A percentile compares a stretch with the other conserved stretches of the same genome.
Evolutionary conservation across 2,888 invertebrate species (phyloP).

Genomic region (Isoperla grammatica): DNA sequence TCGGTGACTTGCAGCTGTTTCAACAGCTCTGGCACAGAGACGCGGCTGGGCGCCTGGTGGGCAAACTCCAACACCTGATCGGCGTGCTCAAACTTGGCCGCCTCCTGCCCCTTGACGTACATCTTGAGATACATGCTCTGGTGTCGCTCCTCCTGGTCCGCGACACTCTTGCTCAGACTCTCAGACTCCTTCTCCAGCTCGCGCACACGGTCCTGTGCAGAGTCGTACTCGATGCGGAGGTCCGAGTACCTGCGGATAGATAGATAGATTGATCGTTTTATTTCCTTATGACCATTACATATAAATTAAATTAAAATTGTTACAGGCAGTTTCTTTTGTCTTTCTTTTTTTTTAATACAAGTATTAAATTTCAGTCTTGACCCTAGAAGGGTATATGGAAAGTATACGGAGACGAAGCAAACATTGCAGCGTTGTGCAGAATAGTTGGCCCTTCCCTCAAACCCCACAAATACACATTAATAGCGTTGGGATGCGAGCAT

Average conservation of each 20-base stretch:
- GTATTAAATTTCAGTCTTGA: too few relatives aligned
- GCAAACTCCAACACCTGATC: conserved; percentile 55
- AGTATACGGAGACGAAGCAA: too few relatives aligned
- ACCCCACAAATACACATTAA: too few relatives aligned
- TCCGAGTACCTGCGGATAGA: conserved; percentile 78
- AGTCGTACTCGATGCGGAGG: conserved; percentile 47
- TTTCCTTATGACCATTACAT: too few relatives aligned
- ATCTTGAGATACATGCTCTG: conserved; percentile 74
- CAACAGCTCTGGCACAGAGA: conserved; percentile 74
- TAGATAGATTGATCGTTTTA: too few relatives aligned
- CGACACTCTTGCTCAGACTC: conserved; percentile 59
- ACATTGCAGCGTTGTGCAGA: too few relatives aligned
- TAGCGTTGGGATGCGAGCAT: too few relatives aligned
- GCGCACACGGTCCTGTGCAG: conserved; percentile 62
- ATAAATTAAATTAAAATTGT: too few relatives aligned
- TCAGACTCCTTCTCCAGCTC: conserved; percentile 68
- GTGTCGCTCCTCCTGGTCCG: conserved; percentile 66
- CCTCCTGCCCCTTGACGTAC: conserved; percentile 76
- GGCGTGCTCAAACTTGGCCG: conserved; percentile 64
- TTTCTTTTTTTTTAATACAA: too few relatives aligned
- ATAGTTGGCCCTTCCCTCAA: too few relatives aligned
- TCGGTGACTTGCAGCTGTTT: conserved; percentile 79
- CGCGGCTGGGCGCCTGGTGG: conserved; percentile 58
- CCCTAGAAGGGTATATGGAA: too few relatives aligned
- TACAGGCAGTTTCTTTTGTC: too few relatives aligned